Evolutionary conservation across 2,888 invertebrate genomes (phyloP).

Genomic region (Phania funesta): DNA sequence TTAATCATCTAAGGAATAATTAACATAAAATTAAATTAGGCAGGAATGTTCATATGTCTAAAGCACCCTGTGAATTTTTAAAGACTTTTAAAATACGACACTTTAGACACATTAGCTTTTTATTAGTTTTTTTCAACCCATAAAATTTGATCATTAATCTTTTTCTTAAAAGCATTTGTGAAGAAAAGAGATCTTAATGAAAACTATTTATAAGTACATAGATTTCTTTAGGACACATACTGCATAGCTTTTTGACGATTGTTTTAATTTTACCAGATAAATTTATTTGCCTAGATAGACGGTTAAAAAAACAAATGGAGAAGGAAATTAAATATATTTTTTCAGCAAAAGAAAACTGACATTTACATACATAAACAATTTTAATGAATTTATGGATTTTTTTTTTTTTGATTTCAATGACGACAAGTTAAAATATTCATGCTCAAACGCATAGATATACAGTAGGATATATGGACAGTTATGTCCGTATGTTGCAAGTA

Average conservation of each 20-base stretch:
- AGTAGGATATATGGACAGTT: neutral
- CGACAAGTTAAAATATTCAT: conserved; percentile 37
- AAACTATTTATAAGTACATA: neutral
- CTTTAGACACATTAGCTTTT: conserved; percentile 19
- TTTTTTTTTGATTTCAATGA: conserved; percentile 23
- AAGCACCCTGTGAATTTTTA: conserved; percentile 50
- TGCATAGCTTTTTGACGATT: neutral
- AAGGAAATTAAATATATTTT: neutral
- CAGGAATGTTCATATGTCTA: conserved; percentile 27
- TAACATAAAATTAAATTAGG: conserved; percentile 61
- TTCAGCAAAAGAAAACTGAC: conserved; percentile 40
- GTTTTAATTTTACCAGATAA: neutral
- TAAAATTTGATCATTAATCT: conserved; percentile 61
- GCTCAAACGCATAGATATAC: neutral
- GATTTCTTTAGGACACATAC: neutral
- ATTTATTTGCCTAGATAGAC: no score
- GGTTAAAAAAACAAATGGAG: neutral
- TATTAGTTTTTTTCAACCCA: conserved; percentile 33
- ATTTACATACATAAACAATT: conserved; percentile 49
- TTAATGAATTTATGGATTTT: conserved; percentile 59
- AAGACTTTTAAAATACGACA: conserved; percentile 44
- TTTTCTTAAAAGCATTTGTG: conserved; percentile 10
- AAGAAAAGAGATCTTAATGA: conserved; percentile 49
- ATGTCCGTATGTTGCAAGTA: conserved; percentile 22
- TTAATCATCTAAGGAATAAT: conserved; percentile 61